Conservation (phyloP, 37 sponge, comb jelly and placozoan genomes). For the Tethya wilhelma region DNA sequence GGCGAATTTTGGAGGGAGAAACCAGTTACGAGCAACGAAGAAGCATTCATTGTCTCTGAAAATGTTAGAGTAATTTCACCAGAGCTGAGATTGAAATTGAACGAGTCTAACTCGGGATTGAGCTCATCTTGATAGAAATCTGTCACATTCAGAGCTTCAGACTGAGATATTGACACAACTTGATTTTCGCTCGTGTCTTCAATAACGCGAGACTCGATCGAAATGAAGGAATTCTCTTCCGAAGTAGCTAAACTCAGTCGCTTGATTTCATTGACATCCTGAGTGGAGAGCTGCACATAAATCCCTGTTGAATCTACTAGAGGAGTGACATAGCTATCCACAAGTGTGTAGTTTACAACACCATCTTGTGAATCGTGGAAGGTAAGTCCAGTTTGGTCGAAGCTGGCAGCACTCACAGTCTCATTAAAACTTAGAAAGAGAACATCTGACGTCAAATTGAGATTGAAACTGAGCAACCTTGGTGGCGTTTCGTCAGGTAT, state of each 20-base stretch:
- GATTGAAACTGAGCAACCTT: slow-evolving; percentile 37
- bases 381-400: slow-evolving; percentile 50
- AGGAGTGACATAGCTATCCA: slow-evolving; percentile 42
- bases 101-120: slow-evolving; percentile 53
- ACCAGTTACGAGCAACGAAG: slow-evolving; percentile 62
- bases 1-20: slow-evolving; percentile 66
- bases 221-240: slow-evolving; percentile 58
- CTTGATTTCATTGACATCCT: slow-evolving; percentile 84
- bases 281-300: slow-evolving; percentile 55
- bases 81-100: slow-evolving; percentile 84
- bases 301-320: slow-evolving; percentile 56
- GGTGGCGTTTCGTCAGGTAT: slow-evolving; percentile 69
- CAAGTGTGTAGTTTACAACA: slow-evolving; percentile 49
- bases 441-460: slow-evolving; percentile 65
- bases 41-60: slow-evolving; percentile 81
- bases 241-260: slow-evolving; percentile 76
- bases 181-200: slow-evolving; percentile 70
- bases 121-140: slow-evolving; percentile 44
- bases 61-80: slow-evolving; percentile 75
- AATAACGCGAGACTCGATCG: slow-evolving; percentile 33
- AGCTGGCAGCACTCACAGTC: slow-evolving; percentile 73
- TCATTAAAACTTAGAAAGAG: slow-evolving; percentile 77
- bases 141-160: slow-evolving; percentile 45
- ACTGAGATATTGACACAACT: slow-evolving; percentile 13
- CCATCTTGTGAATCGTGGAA: slow-evolving; percentile 38